phyloP scores from a whole-genome alignment of 2,113 vertebrate genomes.

The Psilopsiagon aurifrons region DNA sequence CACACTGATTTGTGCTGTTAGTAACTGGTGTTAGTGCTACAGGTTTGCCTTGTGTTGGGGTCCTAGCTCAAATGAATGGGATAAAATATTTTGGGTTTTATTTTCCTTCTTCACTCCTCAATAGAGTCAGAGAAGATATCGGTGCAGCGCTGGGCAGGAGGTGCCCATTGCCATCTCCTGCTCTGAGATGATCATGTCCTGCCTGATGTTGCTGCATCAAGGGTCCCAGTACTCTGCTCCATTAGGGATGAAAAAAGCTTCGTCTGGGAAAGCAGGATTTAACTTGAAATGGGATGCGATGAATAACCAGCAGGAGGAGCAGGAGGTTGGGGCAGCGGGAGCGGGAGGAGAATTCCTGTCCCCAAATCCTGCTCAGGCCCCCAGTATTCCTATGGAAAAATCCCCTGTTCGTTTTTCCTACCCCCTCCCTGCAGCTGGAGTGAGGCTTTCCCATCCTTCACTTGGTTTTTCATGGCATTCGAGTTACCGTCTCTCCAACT shows the following conservation, averaged over 20 bases:
- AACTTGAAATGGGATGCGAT: background rate
- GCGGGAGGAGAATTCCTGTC: background rate
- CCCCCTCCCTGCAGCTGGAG: rapidly evolving
- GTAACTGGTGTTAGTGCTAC: background rate
- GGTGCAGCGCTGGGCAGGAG: rapidly evolving
- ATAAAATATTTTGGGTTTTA: background rate
- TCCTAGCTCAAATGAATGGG: background rate
- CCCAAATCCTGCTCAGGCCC: background rate
- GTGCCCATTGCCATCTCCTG: background rate
- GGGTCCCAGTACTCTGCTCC: background rate
- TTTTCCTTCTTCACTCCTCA: background rate
- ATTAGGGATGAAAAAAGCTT: background rate
- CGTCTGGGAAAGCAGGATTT: background rate
- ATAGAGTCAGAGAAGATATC: rapidly evolving
- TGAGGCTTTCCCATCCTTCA: background rate
- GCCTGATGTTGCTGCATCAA: background rate
- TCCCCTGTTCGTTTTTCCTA: background rate
- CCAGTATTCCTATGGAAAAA: background rate
- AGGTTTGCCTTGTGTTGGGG: background rate
- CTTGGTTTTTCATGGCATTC: background rate
- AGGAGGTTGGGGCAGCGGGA: background rate
- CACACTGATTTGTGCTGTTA: background rate
- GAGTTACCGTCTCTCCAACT: background rate
- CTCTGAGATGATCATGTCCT: background rate
- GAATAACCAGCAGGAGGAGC: constrained; percentile 58